Evolutionary conservation across 1,140 invertebrate species (phyloP).

Genomic region (Drosophila paulistorum): DNA sequence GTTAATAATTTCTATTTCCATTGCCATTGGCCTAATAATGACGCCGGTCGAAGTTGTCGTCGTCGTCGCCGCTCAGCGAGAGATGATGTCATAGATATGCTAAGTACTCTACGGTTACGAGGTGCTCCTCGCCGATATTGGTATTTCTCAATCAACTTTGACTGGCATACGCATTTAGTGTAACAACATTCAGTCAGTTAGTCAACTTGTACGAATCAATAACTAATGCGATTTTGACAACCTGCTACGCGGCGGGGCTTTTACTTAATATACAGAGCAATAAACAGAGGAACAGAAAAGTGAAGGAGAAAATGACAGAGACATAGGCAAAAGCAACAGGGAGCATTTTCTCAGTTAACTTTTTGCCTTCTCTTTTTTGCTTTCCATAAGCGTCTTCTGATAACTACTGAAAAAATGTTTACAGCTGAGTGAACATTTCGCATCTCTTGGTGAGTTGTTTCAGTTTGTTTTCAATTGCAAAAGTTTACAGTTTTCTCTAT

Average conservation of each 20-base stretch:
- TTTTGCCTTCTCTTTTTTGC: background rate
- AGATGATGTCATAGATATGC: slow-evolving; percentile 50
- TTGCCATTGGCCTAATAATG: slow-evolving; percentile 35
- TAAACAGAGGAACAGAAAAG: background rate
- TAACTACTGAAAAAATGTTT: slow-evolving; percentile 37
- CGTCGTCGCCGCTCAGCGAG: background rate
- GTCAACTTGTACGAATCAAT: slow-evolving; percentile 55
- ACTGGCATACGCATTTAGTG: slow-evolving; percentile 52
- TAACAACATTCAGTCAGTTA: slow-evolving; percentile 16
- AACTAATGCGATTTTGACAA: slow-evolving; percentile 62
- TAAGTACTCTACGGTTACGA: slow-evolving; percentile 24
- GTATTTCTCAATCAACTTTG: slow-evolving; percentile 17
- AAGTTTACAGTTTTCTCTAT: slow-evolving; percentile 44
- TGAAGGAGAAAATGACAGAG: background rate
- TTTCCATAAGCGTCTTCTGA: slow-evolving; percentile 1
- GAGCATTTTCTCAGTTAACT: slow-evolving; percentile 1
- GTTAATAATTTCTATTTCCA: slow-evolving; percentile 51
- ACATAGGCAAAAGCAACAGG: slow-evolving; percentile 10
- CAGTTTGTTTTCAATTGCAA: slow-evolving; percentile 66
- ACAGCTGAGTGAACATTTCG: slow-evolving; percentile 48
- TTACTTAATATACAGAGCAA: slow-evolving; percentile 1
- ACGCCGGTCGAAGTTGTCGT: slow-evolving; percentile 2
- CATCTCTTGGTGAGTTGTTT: slow-evolving; percentile 35
- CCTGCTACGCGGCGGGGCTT: slow-evolving; percentile 12
- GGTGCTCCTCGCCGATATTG: background rate